These are phyloP conservation scores for Drosophila busckii DNA, from an alignment of 1,140 invertebrate species.

Conservation along the genomic window DNA sequence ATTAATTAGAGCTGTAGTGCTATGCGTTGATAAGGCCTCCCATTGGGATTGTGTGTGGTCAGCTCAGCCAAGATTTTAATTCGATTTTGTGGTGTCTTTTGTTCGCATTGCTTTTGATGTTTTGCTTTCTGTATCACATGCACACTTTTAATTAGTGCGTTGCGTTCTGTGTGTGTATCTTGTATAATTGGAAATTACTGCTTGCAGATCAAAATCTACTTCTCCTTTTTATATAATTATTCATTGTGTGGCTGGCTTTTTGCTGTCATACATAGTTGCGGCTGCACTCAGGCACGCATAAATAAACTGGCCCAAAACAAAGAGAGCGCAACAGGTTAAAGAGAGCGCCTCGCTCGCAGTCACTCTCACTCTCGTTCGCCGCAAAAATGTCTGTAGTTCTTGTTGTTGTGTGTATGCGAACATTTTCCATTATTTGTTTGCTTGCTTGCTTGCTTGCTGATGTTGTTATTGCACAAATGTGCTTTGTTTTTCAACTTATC, in stretches of 20 bases:
- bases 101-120: conserved; percentile 8
- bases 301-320: conserved; percentile 38
- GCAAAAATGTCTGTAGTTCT: conserved; percentile 2
- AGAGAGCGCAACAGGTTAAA: background rate
- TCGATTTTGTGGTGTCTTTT: conserved; percentile 7
- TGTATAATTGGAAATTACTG: background rate
- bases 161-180: background rate
- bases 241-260: conserved; percentile 6
- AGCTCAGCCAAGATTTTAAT: conserved; percentile 6
- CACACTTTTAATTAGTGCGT: background rate
- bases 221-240: conserved; percentile 28
- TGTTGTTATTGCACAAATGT: no score
- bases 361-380: conserved; percentile 1
- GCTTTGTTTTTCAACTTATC: conserved; percentile 37
- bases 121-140: background rate
- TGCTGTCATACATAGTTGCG: conserved; percentile 27
- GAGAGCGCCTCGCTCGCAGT: background rate
- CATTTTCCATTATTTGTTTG: conserved; percentile 18
- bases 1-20: conserved; percentile 7
- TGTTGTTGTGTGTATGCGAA: background rate
- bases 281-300: conserved; percentile 35
- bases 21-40: conserved; percentile 3
- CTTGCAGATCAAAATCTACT: no score
- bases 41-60: background rate
- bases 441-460: no score